phyloP scores from a whole-genome alignment of 1,140 invertebrate species.

The Streblospio benedicti region DNA sequence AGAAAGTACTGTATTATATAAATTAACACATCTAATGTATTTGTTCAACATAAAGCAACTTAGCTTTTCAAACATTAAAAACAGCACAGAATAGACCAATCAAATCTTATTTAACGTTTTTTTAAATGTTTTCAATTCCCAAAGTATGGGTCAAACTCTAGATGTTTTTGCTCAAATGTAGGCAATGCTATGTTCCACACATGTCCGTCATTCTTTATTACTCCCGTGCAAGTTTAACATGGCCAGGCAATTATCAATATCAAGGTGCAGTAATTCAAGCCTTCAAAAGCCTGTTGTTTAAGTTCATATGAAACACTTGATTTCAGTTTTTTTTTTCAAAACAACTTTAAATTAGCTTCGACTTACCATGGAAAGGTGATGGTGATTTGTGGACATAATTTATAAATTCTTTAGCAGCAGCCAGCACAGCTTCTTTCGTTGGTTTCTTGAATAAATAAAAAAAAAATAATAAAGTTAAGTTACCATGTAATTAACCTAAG shows the following conservation, averaged over 20 bases:
- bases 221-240: too few species aligned
- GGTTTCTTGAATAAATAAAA: too few species aligned
- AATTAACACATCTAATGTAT: neutral
- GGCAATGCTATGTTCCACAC: too few species aligned
- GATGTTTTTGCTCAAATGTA: neutral
- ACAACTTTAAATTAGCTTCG: too few species aligned
- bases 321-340: neutral
- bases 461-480: too few species aligned
- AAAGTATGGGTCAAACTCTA: neutral
- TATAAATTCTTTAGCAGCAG: constrained; percentile 38
- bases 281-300: neutral
- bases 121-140: neutral
- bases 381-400: constrained; percentile 44
- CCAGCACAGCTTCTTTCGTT: constrained; percentile 29
- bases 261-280: too few species aligned
- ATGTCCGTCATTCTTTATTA: too few species aligned
- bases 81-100: neutral
- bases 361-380: constrained; percentile 45
- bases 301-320: neutral
- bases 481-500: too few species aligned
- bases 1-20: too few species aligned
- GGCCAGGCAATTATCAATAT: too few species aligned
- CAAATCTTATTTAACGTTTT: neutral
- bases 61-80: neutral
- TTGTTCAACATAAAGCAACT: neutral